phyloP scores from a whole-genome alignment of 2,888 invertebrate genomes.

The Falcaria lacertinaria region DNA sequence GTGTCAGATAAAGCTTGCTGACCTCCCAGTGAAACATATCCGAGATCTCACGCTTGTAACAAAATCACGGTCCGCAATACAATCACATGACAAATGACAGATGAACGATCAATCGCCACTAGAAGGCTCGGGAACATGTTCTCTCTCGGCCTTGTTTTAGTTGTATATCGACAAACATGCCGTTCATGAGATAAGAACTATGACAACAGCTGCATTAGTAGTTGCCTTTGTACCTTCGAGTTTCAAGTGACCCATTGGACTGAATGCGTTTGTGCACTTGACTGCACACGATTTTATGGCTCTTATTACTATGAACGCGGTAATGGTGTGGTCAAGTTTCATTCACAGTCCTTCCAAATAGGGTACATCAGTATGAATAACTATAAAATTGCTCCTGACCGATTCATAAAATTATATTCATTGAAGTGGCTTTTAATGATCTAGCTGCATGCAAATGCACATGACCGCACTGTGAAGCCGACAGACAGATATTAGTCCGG shows the following conservation, averaged over 20 bases:
- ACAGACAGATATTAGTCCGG: conserved; percentile 11
- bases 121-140: conserved; percentile 3
- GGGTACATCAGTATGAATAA: too few relatives aligned
- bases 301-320: conserved; percentile 12
- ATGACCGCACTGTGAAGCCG: neutral
- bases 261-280: conserved; percentile 27
- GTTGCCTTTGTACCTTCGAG: conserved; percentile 29
- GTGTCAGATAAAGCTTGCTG: conserved; percentile 12
- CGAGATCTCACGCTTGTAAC: conserved; percentile 18
- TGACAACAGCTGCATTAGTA: conserved; percentile 13
- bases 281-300: conserved; percentile 21
- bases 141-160: neutral
- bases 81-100: conserved; percentile 35
- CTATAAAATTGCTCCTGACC: neutral
- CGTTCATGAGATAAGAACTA: conserved; percentile 9
- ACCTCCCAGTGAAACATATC: conserved; percentile 16
- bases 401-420: too few relatives aligned
- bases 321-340: conserved; percentile 9
- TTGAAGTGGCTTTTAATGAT: too few relatives aligned
- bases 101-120: conserved; percentile 19
- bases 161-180: conserved; percentile 18
- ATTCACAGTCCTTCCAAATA: conserved; percentile 3
- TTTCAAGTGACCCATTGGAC: conserved; percentile 32
- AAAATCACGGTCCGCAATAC: too few relatives aligned
- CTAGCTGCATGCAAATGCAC: neutral